Conservation (phyloP, 2,797 vertebrate species). For the Sus cebifrons region DNA sequence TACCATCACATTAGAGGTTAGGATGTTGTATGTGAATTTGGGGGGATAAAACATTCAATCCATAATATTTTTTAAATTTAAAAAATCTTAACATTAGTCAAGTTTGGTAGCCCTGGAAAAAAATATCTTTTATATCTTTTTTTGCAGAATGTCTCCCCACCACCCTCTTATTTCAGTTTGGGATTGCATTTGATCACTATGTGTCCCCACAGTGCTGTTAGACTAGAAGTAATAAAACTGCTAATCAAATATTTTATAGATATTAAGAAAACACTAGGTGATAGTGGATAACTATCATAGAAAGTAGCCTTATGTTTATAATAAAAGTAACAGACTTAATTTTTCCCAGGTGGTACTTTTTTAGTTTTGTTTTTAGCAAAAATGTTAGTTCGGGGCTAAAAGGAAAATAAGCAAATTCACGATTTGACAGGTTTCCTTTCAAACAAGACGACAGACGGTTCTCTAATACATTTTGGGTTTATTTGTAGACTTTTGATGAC, state of each 20-base stretch:
- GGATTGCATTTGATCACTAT: not conserved
- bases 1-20: not conserved
- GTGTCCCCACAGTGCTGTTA: not conserved
- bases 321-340: not conserved
- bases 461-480: not conserved
- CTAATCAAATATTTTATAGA: conserved; percentile 23
- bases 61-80: not conserved
- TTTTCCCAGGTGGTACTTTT: not conserved
- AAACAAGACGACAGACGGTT: not conserved
- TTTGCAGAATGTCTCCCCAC: not conserved
- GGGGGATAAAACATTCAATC: not conserved
- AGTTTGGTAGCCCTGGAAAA: not conserved
- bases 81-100: not conserved
- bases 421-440: not conserved
- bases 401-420: not conserved
- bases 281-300: not conserved
- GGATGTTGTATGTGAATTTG: not conserved
- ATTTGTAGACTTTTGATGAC: not conserved
- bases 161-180: conserved; percentile 25
- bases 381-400: not conserved
- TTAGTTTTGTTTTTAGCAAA: not conserved
- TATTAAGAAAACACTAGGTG: not conserved
- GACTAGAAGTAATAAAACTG: conserved; percentile 8
- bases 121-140: not conserved
- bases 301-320: not conserved